Percentiles rank a stretch among this genome's conserved stretches.
Conservation (phyloP, 2,113 vertebrate species). For the Poeciliopsis prolifica region DNA sequence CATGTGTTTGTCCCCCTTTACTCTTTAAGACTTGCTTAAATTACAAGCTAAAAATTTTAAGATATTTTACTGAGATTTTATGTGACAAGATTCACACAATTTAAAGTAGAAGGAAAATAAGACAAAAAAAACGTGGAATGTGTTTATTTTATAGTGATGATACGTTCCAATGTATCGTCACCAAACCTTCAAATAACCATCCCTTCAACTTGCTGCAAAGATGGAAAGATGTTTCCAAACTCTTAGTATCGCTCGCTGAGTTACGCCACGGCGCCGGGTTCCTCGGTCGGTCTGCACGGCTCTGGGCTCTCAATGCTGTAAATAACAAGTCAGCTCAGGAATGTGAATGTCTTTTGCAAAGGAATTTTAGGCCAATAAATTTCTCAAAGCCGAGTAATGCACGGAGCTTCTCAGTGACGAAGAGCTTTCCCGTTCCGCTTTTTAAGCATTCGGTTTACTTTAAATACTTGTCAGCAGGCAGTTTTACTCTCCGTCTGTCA, state of each 20-base stretch:
- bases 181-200: neutral
- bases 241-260: neutral
- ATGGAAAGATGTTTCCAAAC: neutral
- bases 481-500: conserved; percentile 77
- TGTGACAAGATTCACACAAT: too few relatives aligned
- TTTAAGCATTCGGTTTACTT: conserved; percentile 5
- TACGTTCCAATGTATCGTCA: too few relatives aligned
- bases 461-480: conserved; percentile 19
- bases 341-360: neutral
- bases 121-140: too few relatives aligned
- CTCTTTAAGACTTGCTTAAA: too few relatives aligned
- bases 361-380: neutral
- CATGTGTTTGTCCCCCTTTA: too few relatives aligned
- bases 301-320: neutral
- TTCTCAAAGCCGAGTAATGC: neutral
- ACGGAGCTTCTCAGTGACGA: conserved; percentile 51
- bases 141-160: too few relatives aligned
- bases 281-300: neutral
- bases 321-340: neutral
- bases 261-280: too few relatives aligned
- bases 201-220: neutral
- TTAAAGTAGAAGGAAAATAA: too few relatives aligned
- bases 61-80: too few relatives aligned
- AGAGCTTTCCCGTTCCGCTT: conserved; percentile 35
- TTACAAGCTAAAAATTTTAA: too few relatives aligned